Evolutionary conservation across 1,140 invertebrate species (phyloP), one percentile per base, ranked within the genome.

Genomic region (Megalonaias nervosa): DNA sequence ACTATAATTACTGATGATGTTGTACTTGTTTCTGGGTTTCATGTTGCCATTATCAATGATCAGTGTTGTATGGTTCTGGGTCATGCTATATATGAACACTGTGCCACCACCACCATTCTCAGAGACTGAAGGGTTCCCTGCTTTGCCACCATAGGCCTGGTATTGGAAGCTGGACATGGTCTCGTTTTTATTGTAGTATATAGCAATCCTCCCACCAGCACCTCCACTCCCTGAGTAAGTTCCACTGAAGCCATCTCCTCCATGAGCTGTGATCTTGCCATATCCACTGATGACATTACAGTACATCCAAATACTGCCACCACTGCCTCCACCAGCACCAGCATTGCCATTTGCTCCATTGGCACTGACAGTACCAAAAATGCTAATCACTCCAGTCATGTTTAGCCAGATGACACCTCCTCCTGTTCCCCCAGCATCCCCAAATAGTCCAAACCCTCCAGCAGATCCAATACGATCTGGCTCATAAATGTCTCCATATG

Each of bases 381-480:
- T 86, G 21, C 79, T 70, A 62, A 87, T 86, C 19, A 80, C 74
- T 11, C 82, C 77, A n/a, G 86, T 86, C 15, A 87, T 85, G 72
- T 87, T 87, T 81, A 87, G 84, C 86, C 86, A 87, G 16, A 87
- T 79, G 12, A 84, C 71, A 14, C 86, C 86, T 16, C 86, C 86
- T 15, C 86, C 86, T n/a, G 65, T 69, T 3, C 86, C 86, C 31
- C 85, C 86, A 19, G 72, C 68, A 14, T 74, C 62, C 14, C 70
- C 71, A 58, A 70, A 59, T 31, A 82, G 58, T 15, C 84, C 82
- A 6, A 17, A 21, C 13, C 84, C 82, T 31, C 83, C 85, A 31
- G 86, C 74, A 73, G 85, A 86, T 38, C 86, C 86, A 75, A 86
- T 77, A 62, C 74, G 61, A 26, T 81, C 62, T n/a, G 86, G 86